A percentile compares a stretch with the other conserved stretches of the same genome.
Evolutionary conservation across 2,888 invertebrate genomes (phyloP).

Genomic region (Spatulosminthurus flaviceps): DNA sequence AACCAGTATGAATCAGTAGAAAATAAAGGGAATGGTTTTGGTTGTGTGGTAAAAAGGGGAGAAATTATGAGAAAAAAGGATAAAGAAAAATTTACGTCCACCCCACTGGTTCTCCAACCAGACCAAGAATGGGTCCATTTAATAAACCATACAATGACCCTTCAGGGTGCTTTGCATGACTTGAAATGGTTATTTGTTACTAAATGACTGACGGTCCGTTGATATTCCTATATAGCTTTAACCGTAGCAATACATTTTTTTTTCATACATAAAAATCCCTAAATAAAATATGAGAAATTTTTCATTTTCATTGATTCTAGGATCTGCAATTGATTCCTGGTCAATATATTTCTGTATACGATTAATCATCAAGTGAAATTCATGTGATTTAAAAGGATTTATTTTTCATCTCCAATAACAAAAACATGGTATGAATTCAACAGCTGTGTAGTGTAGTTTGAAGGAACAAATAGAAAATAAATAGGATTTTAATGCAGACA

Average conservation of each 20-base stretch:
- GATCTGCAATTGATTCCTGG: not conserved
- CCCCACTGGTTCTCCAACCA: conserved; percentile 24
- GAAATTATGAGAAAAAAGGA: conserved; percentile 20
- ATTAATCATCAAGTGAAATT: not conserved
- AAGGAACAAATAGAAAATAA: too few relatives aligned
- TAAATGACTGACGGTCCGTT: not conserved
- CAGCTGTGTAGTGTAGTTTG: too few relatives aligned
- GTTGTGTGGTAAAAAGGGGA: not conserved
- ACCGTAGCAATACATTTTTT: too few relatives aligned
- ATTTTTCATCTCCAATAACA: too few relatives aligned
- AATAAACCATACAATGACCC: conserved; percentile 31
- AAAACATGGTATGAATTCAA: too few relatives aligned
- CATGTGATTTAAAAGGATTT: not conserved
- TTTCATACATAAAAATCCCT: too few relatives aligned
- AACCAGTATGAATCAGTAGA: too few relatives aligned
- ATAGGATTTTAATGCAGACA: too few relatives aligned
- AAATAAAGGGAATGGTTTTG: too few relatives aligned
- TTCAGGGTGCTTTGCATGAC: conserved; percentile 26
- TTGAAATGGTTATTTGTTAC: not conserved
- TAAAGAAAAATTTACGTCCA: conserved; percentile 21
- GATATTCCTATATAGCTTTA: too few relatives aligned
- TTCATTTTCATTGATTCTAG: not conserved
- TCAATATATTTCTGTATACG: not conserved
- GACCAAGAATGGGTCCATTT: conserved; percentile 19
- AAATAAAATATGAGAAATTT: too few relatives aligned